phyloP scores from a whole-genome alignment of 2,888 invertebrate genomes.

The Lordiphosa andalusiaca region DNA sequence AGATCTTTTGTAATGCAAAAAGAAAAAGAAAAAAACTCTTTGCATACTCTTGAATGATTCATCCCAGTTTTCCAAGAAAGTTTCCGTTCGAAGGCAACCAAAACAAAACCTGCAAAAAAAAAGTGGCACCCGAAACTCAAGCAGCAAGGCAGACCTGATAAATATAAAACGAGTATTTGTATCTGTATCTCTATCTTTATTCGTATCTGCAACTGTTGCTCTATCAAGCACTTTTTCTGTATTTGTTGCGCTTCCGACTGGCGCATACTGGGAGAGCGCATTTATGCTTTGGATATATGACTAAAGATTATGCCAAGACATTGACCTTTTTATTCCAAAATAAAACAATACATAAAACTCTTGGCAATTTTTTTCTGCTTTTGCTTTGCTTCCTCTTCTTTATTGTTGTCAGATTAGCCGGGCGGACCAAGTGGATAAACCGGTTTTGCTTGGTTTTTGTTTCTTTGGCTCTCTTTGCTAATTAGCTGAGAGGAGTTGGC shows the following conservation, averaged over 20 bases:
- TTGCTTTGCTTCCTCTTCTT: slow-evolving; percentile 28
- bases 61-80: slow-evolving; percentile 11
- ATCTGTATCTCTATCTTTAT: slow-evolving; percentile 10
- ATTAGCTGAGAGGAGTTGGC: slow-evolving; percentile 62
- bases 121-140: slow-evolving; percentile 5
- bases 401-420: slow-evolving; percentile 52
- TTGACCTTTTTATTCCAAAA: slow-evolving; percentile 30
- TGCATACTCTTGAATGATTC: slow-evolving; percentile 6
- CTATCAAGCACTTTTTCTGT: slow-evolving; percentile 3
- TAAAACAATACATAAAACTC: slow-evolving; percentile 1
- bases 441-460: slow-evolving; percentile 48
- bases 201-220: slow-evolving; percentile 17
- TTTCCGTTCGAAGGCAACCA: neutral
- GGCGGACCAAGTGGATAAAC: slow-evolving; percentile 62
- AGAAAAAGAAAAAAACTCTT: no score
- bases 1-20: no score
- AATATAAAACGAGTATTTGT: slow-evolving; percentile 12
- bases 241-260: slow-evolving; percentile 33
- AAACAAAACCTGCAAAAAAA: slow-evolving; percentile 1
- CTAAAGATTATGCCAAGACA: slow-evolving; percentile 27
- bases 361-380: neutral
- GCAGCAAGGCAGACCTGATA: slow-evolving; percentile 7
- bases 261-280: no score
- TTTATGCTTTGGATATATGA: neutral
- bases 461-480: slow-evolving; percentile 42